Base-by-base conservation (phyloP, 2,888 invertebrate genomes). In the Drosophila suboccidentalis region DNA sequence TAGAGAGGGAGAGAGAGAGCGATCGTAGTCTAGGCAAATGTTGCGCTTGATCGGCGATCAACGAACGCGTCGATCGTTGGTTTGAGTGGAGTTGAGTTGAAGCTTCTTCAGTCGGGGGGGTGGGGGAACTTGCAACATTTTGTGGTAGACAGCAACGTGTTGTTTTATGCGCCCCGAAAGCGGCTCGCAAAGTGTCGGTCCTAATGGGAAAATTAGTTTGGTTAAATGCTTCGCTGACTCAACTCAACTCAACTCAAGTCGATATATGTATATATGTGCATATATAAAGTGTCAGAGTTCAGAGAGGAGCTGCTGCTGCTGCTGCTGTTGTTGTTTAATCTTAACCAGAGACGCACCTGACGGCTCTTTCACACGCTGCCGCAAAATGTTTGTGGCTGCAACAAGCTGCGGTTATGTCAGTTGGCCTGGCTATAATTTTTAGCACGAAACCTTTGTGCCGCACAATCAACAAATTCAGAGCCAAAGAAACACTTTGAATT, bases 121-220 rank as follows among this genome's bases (percentile, higher is more conserved):
- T n/a, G n/a, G n/a, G n/a, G 17, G 29, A 29, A 53, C 47, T 50
- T 47, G 61, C 65, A 61, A 55, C 68, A 72, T 67, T 66, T 76
- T 81, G 79, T 59, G 82, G 75, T 69, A 70, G 67, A 51, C 53
- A 50, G 29, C 44, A 57, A 62, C 68, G 83, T 68, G 76, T 65
- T 73, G 66, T 71, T 78, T 76, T 73, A 63, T 77, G 72, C 51
- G 63, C 50, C 67, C 65, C 66, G 73, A 55, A 68, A 69, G 44
- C 63, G 71, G 61, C 64, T 73, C 78, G 32, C 57, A 75, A 86
- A 89, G 86, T 86, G 86, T 89, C 82, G 76, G 53, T 54, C 64
- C 71, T 89, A 86, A 86, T 86, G 86, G 86, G 82, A 85, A 86
- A 87, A 86, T 82, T 87, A 72, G 73, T 87, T 78, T 80, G 86